Base-by-base conservation (phyloP, 2,888 invertebrate genomes). In the Hirtodrosophila histrioides region DNA sequence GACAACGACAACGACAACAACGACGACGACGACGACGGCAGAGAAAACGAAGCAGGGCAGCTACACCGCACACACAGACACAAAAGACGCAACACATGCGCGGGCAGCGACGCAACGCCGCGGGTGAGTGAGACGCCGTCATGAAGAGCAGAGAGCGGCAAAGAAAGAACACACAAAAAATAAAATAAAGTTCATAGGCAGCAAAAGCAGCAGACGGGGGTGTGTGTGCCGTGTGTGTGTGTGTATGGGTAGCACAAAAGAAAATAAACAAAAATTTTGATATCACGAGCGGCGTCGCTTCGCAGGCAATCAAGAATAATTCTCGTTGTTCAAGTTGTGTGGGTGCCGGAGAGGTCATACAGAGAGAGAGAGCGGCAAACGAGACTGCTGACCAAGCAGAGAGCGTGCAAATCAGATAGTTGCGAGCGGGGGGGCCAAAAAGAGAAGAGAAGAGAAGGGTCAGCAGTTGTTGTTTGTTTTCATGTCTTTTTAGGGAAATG, bases 241-340 rank as follows among this genome's bases (percentile, higher is more conserved):
- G 41, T 57, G 54, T 65, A 61, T 51, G 54, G 54, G 60, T 24
- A 66, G 60, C 66, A 70, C 67, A 87, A 82, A 86, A 67, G 75
- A 82, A 87, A 87, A 87, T 70, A 87, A 87, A 78, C 82, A 86
- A 85, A 84, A 84, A 77, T 63, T 49, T 69, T 70, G 62, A 79
- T 81, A 79, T 86, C 55, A 75, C 69, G 67, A 69, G 70, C 69
- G 48, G 65, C 69, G 48, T 45, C 64, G 53, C 39, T 63, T 24
- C 70, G 37, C 48, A 58, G 33, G 55, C 72, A 71, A 65, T 65
- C 65, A 69, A 81, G 80, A 80, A 86, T 68, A 51, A 62, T 83
- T 86, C 77, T 78, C 70, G 56, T 57, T 50, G 43, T 51, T 71
- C 50, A 61, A 61, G 60, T 69, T 76, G 80, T 86, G 86, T 81